Conservation (phyloP, 92 coral and sea anemone genomes). For the Chrysogorgia sp. region DNA sequence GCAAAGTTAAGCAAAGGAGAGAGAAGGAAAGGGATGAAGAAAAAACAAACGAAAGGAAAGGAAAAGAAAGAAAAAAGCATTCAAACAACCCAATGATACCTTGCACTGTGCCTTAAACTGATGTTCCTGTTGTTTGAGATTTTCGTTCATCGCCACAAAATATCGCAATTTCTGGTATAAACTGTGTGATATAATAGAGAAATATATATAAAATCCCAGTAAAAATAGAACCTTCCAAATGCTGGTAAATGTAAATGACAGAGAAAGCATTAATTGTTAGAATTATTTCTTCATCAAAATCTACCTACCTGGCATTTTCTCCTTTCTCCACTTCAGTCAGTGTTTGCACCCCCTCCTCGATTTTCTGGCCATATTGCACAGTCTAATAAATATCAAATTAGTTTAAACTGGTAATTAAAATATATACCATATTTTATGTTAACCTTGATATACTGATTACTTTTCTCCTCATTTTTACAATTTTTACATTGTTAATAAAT, state of each 20-base stretch:
- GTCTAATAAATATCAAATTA: constrained; percentile 44
- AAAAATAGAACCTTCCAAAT: neutral
- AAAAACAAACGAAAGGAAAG: no score
- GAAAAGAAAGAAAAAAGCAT: no score
- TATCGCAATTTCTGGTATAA: constrained; percentile 89
- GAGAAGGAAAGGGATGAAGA: no score
- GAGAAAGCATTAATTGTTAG: no score
- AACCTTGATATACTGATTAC: no score
- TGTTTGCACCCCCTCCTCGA: constrained; percentile 89
- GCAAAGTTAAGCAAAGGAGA: no score
- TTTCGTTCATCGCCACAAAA: constrained; percentile 96
- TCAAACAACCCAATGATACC: constrained; percentile 68
- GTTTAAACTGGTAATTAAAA: no score
- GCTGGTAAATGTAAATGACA: no score
- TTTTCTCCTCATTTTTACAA: no score
- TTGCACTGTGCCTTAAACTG: constrained; percentile 98
- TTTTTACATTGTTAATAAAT: no score
- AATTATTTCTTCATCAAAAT: no score
- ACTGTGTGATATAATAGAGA: constrained; percentile 40
- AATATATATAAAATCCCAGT: neutral
- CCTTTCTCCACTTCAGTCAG: constrained; percentile 89
- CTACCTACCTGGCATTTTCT: constrained; percentile 85
- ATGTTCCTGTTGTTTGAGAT: constrained; percentile 92
- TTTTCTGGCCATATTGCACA: constrained; percentile 74
- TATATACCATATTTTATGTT: no score